phyloP scores from a whole-genome alignment of 2,888 invertebrate genomes.

The Crepidodera aurea region DNA sequence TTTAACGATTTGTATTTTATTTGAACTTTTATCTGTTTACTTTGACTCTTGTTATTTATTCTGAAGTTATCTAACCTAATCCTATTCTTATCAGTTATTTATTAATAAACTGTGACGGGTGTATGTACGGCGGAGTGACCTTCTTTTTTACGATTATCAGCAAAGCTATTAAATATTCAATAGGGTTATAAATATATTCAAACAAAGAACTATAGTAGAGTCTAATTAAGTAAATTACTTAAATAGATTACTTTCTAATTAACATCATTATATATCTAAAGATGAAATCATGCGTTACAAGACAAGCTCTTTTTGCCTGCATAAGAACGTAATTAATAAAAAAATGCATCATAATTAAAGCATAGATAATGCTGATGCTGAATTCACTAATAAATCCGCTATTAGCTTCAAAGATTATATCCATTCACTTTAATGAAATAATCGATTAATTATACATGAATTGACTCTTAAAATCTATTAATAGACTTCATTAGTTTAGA shows the following conservation, averaged over 20 bases:
- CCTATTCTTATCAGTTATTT: background rate
- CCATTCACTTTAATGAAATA: too few relatives aligned
- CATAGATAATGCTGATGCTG: too few relatives aligned
- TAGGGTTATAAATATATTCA: background rate
- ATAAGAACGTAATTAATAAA: too few relatives aligned
- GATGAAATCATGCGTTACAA: too few relatives aligned
- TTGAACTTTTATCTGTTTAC: background rate
- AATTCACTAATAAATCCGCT: too few relatives aligned
- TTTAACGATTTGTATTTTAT: background rate
- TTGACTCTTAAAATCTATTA: too few relatives aligned
- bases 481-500: too few relatives aligned
- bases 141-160: background rate
- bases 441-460: too few relatives aligned
- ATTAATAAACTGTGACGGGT: background rate
- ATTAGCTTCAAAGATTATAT: too few relatives aligned
- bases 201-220: background rate
- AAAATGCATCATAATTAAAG: too few relatives aligned
- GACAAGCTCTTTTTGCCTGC: too few relatives aligned
- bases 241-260: background rate
- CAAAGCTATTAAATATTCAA: background rate
- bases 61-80: background rate
- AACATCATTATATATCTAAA: too few relatives aligned
- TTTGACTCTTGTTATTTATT: background rate
- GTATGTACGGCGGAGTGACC: background rate
- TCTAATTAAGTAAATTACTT: background rate